phyloP scores from a whole-genome alignment of 2,888 invertebrate species.

The Apodemia mormo region DNA sequence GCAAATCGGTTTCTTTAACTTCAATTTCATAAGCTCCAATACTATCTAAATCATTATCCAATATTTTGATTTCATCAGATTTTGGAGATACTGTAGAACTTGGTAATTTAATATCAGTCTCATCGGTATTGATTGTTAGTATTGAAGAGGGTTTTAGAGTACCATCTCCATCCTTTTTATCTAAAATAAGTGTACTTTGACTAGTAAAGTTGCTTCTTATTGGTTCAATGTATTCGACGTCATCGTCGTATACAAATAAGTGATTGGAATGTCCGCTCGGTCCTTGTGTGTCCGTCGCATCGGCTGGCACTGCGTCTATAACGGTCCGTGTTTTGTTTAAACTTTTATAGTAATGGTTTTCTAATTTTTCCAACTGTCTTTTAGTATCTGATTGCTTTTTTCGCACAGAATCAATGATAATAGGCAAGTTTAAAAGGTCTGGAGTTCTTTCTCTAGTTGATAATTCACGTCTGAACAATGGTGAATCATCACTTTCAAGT shows the following conservation, averaged over 20 bases:
- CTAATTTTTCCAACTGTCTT: constrained; percentile 73
- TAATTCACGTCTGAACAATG: constrained; percentile 62
- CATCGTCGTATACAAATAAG: constrained; percentile 64
- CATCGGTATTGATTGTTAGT: constrained; percentile 70
- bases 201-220: constrained; percentile 74
- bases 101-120: constrained; percentile 71
- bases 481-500: constrained; percentile 75
- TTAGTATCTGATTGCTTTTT: constrained; percentile 72
- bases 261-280: constrained; percentile 68
- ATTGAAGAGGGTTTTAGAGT: constrained; percentile 61
- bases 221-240: constrained; percentile 78
- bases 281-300: constrained; percentile 69
- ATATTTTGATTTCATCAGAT: constrained; percentile 49
- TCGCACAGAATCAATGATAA: constrained; percentile 72
- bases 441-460: constrained; percentile 65
- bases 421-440: constrained; percentile 70
- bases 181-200: constrained; percentile 73
- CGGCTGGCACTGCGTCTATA: constrained; percentile 72
- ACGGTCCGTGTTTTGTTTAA: constrained; percentile 64
- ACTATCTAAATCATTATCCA: constrained; percentile 64
- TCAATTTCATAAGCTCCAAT: constrained; percentile 75
- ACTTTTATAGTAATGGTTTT: constrained; percentile 74
- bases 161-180: constrained; percentile 56
- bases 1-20: constrained; percentile 69
- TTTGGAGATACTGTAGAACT: constrained; percentile 74